A percentile compares a stretch with the other conserved stretches of the same genome.
These are phyloP conservation scores for Danio rerio DNA, from an alignment of 2,113 vertebrate species.

Conservation along the genomic window DNA sequence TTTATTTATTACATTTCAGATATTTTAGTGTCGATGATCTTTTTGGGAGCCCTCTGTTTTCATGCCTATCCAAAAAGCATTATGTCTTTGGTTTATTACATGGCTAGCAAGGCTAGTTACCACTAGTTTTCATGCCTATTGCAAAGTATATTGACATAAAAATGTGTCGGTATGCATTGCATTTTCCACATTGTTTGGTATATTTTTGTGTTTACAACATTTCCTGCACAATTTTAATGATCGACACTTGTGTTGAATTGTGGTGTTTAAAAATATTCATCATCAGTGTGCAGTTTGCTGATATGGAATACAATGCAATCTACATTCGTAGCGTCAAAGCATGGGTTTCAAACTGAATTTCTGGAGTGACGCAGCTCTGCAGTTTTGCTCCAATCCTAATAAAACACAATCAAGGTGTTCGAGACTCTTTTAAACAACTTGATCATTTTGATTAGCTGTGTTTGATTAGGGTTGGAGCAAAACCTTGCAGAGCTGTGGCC, in stretches of 20 bases:
- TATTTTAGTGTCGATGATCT: conserved; percentile 11
- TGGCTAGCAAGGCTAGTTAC: not conserved
- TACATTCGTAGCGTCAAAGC: too few relatives aligned
- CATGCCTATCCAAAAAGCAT: not conserved
- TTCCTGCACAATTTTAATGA: not conserved
- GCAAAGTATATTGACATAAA: not conserved
- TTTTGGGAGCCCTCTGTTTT: not conserved
- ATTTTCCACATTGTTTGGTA: not conserved
- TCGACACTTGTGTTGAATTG: not conserved
- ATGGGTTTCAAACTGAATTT: too few relatives aligned
- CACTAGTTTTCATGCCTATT: not conserved
- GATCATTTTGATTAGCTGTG: too few relatives aligned
- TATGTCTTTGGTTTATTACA: not conserved
- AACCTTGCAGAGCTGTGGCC: too few relatives aligned
- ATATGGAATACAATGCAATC: not conserved
- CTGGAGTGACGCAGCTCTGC: too few relatives aligned
- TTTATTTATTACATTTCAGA: conserved; percentile 62
- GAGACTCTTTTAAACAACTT: too few relatives aligned
- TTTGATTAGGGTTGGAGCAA: too few relatives aligned
- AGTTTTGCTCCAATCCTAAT: too few relatives aligned
- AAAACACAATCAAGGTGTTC: too few relatives aligned
- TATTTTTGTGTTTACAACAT: not conserved
- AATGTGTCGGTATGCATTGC: not conserved
- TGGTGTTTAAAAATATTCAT: not conserved
- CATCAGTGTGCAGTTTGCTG: not conserved